Conservation (phyloP, 2,797 vertebrate genomes). For the Scolopax rusticola region DNA sequence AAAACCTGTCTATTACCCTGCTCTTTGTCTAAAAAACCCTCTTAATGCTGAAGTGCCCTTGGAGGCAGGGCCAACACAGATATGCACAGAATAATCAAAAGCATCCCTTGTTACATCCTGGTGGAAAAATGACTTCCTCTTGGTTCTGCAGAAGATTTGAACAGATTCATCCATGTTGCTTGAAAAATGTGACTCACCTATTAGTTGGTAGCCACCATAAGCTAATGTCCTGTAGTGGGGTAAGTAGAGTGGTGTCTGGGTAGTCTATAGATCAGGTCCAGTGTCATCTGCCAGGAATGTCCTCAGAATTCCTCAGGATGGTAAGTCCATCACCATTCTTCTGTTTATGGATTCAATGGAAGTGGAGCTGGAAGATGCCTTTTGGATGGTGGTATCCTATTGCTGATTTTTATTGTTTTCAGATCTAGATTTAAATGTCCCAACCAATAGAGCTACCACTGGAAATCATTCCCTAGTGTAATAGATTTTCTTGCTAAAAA, state of each 20-base stretch:
- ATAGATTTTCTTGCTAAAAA: background rate
- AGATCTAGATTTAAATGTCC: background rate
- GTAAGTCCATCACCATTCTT: background rate
- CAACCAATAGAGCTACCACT: background rate
- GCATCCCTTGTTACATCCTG: background rate
- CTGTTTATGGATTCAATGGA: accelerated
- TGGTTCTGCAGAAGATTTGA: background rate
- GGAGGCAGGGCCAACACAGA: background rate
- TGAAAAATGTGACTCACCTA: background rate
- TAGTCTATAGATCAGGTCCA: background rate
- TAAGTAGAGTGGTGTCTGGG: background rate
- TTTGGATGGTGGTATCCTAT: background rate
- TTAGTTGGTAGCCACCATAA: background rate
- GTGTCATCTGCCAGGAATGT: background rate
- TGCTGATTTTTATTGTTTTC: background rate
- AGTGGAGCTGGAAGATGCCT: background rate
- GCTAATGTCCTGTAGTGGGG: background rate
- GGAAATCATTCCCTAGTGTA: background rate
- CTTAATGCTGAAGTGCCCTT: background rate
- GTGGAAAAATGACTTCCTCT: background rate
- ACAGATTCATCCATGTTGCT: background rate
- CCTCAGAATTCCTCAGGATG: background rate
- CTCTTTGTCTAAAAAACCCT: background rate
- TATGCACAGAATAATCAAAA: background rate
- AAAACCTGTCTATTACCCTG: background rate